Evolutionary conservation across 2,113 vertebrate species (phyloP), one percentile per base, ranked within the genome.

Genomic region (Saguinus midas): DNA sequence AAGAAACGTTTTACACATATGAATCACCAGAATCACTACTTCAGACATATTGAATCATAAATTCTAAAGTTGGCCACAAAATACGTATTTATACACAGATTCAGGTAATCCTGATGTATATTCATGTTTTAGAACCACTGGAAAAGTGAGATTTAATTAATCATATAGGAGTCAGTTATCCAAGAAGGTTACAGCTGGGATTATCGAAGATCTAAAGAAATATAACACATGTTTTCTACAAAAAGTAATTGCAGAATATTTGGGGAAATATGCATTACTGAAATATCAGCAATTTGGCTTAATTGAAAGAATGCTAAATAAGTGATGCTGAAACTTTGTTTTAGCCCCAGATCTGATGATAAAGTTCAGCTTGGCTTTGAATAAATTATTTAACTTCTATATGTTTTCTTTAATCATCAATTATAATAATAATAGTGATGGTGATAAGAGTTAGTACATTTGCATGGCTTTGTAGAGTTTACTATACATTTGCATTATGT

Each of bases 271-370:
- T 10, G 13, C 43, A 50, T 91, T 72, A 70, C 5, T 84, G 80
- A 81, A 94, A n/a, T 57, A 89, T 35, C 13, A 50, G 35, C 37
- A 73, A 80, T 52, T 48, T 43, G 93, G 83, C 97, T 96, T 96
- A 96, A 93, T 94, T 27, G 23, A 84, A 85, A 58, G 6, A 76
- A 76, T 81, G 4, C 0, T 95, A 43, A 13, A 18, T 57, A 58
- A 70, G 3, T 13, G 72, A 68, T 87, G 23, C 52, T 45, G 20
- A 96, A 86, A 37, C 0, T 18, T 76, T 87, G 10, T 80, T 95
- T 92, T 40, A 92, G 32, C 29, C 18, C 6, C 29, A 87, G 35
- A 82, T 93, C 20, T 66, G 21, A 90, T 29, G 17, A 14, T 68
- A 68, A 68, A 48, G 16, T 57, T 10, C 18, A 87, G 25, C 2